Evolutionary conservation across 2,113 vertebrate species (phyloP), one percentile per base, ranked within the genome.

Genomic region (Corvus moneduloides): DNA sequence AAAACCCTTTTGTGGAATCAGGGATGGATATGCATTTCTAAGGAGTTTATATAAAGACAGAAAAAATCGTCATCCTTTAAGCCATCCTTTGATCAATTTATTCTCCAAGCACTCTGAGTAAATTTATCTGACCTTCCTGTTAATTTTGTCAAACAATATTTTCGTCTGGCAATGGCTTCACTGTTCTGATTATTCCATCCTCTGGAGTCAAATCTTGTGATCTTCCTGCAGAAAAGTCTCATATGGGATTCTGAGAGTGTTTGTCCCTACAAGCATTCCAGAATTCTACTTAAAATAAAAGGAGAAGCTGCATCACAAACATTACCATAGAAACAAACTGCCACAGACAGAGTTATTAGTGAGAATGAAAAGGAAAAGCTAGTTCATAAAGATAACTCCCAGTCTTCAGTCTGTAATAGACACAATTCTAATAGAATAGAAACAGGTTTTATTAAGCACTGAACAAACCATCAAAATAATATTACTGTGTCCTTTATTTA

Each of bases 121-220:
- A 88, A 90, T 94, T 92, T 84, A 74, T 81, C 49, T 93, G 73
- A 87, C 83, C 64, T 84, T 66, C 87, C 87, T 19, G 6, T 85
- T 92, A 92, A 93, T 94, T 93, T 91, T 91, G 55, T 91, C 90
- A 94, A 80, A 93, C 67, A 94, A 77, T 74, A 77, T 77, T 92
- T 88, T 61, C 76, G 0, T 56, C 75, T 71, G 72, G 81, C 79
- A 96, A 67, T 74, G 59, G 41, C 63, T 91, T 73, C 2, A 0
- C 46, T 92, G 44, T 52, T 69, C 56, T 82, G 78, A 67, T 72
- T 88, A 79, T 82, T 96, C 72, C 54, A 39, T 86, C 26, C 84
- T 94, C 82, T 44, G 16, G 59, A 91, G 67, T 67, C 43, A 69
- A 74, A 90, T 63, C 59, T 73, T 63, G 43, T 56, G 30, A 58